phyloP scores from a whole-genome alignment of 2,797 vertebrate genomes.

The Cryptoblepharus egeriae region DNA sequence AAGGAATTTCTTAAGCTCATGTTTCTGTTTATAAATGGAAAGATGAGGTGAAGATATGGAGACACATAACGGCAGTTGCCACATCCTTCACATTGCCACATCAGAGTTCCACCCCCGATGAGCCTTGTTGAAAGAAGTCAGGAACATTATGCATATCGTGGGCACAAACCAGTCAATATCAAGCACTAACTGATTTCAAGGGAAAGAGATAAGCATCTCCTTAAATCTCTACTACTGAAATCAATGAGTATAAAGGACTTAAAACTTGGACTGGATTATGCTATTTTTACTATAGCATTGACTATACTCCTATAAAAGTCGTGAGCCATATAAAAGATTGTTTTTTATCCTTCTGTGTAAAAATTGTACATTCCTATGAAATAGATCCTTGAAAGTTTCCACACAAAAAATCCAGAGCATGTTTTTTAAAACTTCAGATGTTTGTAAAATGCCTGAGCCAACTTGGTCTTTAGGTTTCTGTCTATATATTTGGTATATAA shows the following conservation, averaged over 20 bases:
- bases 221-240: neutral
- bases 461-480: constrained; percentile 64
- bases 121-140: constrained; percentile 1
- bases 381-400: constrained; percentile 60
- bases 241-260: neutral
- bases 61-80: neutral
- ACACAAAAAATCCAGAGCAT: constrained; percentile 54
- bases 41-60: constrained; percentile 1
- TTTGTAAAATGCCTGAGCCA: constrained; percentile 59
- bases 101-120: neutral
- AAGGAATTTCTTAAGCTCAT: neutral
- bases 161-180: neutral
- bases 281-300: neutral
- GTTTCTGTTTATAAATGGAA: constrained; percentile 3
- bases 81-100: neutral
- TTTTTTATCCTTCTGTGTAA: constrained; percentile 20
- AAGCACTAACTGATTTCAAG: neutral
- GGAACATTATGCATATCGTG: neutral
- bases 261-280: neutral
- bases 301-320: neutral
- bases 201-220: neutral
- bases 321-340: constrained; percentile 38
- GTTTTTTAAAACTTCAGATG: constrained; percentile 60
- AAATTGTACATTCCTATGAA: constrained; percentile 49
- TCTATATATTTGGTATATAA: constrained; percentile 62